Evolutionary conservation across 2,888 invertebrate species (phyloP).

Genomic region (Andricus curvator): DNA sequence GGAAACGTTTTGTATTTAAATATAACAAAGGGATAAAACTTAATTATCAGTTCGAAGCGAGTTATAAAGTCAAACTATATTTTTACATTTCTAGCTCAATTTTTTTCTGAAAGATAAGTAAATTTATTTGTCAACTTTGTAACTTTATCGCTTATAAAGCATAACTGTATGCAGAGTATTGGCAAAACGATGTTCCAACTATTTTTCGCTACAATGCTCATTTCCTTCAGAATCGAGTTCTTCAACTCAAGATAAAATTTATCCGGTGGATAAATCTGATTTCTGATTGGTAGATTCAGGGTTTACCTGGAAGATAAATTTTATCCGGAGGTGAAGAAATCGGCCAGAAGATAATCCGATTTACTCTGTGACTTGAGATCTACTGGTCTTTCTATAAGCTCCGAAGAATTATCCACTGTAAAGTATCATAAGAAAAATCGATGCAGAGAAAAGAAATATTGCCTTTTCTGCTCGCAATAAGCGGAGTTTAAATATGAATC

Average conservation of each 20-base stretch:
- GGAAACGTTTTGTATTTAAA: not conserved
- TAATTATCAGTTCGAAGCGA: not conserved
- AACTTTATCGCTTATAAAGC: not conserved
- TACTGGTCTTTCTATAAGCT: constrained; percentile 35
- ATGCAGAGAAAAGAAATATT: constrained; percentile 23
- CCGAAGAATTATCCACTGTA: constrained; percentile 28
- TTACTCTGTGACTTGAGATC: constrained; percentile 34
- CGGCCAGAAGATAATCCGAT: constrained; percentile 40
- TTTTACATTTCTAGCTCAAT: not conserved
- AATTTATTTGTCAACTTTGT: not conserved
- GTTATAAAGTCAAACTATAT: not conserved
- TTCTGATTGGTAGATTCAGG: constrained; percentile 38
- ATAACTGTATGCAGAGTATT: not conserved
- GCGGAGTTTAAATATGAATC: constrained; percentile 22
- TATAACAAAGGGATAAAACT: not conserved
- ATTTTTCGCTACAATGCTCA: constrained; percentile 28
- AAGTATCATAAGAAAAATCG: constrained; percentile 30
- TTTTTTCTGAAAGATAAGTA: not conserved
- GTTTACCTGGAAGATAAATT: constrained; percentile 25
- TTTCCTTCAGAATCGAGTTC: constrained; percentile 13
- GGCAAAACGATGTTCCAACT: not conserved
- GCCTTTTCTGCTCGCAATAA: not conserved
- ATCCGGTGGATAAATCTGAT: constrained; percentile 24
- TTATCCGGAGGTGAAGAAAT: constrained; percentile 40
- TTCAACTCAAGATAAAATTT: constrained; percentile 27